Conservation (phyloP, 2,888 invertebrate species). For the Xylota sylvarum region DNA sequence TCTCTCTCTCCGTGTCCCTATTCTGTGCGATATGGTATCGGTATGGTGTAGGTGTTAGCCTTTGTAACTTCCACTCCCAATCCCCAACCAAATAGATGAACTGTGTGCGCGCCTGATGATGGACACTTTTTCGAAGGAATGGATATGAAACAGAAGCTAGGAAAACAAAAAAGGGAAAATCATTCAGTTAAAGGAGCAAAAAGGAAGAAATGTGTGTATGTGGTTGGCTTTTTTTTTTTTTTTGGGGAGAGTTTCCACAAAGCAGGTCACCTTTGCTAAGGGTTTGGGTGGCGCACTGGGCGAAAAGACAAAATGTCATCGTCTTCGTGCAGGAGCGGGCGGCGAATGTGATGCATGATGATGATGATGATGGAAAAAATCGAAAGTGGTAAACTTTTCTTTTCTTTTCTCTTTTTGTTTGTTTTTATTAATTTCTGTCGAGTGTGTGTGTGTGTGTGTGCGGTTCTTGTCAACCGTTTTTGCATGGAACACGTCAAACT, state of each 20-base stretch:
- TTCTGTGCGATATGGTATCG: no score
- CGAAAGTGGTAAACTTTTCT: slow-evolving; percentile 53
- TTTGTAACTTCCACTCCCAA: slow-evolving; percentile 49
- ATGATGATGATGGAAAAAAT: slow-evolving; percentile 50
- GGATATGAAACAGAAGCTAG: slow-evolving; percentile 72
- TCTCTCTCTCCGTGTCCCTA: not conserved
- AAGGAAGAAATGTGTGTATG: slow-evolving; percentile 42
- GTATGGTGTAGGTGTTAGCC: slow-evolving; percentile 45
- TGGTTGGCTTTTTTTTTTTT: slow-evolving; percentile 25
- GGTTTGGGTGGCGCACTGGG: slow-evolving; percentile 1
- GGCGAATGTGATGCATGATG: slow-evolving; percentile 21
- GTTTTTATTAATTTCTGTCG: slow-evolving; percentile 58
- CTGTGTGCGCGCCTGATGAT: slow-evolving; percentile 66
- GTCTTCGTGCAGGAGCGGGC: slow-evolving; percentile 4
- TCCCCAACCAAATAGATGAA: no score
- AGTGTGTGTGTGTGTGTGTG: slow-evolving; percentile 22
- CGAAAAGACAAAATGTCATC: slow-evolving; percentile 39
- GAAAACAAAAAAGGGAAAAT: slow-evolving; percentile 62
- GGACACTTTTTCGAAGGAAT: slow-evolving; percentile 64
- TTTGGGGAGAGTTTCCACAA: slow-evolving; percentile 23
- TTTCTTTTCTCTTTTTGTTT: no score
- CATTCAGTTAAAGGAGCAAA: slow-evolving; percentile 57
- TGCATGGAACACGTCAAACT: not conserved
- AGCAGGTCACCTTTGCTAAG: slow-evolving; percentile 70
- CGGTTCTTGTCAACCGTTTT: slow-evolving; percentile 7